Evolutionary conservation across 2,113 vertebrate genomes (phyloP).

Genomic region (Amphilophus citrinellus): DNA sequence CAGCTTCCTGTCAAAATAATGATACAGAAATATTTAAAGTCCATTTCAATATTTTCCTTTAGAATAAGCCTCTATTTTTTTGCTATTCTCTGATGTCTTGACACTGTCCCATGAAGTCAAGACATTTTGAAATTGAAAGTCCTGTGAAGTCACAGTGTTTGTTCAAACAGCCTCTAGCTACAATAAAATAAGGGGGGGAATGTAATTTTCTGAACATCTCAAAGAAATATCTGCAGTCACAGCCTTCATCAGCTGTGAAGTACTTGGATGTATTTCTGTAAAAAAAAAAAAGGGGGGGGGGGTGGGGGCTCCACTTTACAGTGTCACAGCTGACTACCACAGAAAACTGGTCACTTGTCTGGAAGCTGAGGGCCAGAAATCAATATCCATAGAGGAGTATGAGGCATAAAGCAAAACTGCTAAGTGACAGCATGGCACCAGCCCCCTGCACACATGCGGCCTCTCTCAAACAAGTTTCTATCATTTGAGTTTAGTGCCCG

Average conservation of each 20-base stretch:
- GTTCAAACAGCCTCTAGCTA: slow-evolving; percentile 26
- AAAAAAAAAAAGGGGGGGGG: not conserved
- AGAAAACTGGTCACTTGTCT: slow-evolving; percentile 59
- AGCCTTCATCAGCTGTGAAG: slow-evolving; percentile 27
- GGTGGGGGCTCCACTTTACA: slow-evolving; percentile 22
- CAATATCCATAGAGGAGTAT: slow-evolving; percentile 53
- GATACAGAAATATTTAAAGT: not conserved
- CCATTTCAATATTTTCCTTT: not conserved
- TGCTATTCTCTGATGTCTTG: slow-evolving; percentile 13
- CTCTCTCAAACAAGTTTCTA: slow-evolving; percentile 27
- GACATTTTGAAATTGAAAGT: slow-evolving; percentile 35
- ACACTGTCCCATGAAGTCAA: slow-evolving; percentile 13
- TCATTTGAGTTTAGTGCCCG: slow-evolving; percentile 31
- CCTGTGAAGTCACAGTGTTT: slow-evolving; percentile 26
- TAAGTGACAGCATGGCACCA: slow-evolving; percentile 58
- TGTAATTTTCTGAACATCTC: slow-evolving; percentile 37
- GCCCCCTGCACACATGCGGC: slow-evolving; percentile 13
- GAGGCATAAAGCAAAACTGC: slow-evolving; percentile 54
- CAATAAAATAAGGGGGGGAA: slow-evolving; percentile 14
- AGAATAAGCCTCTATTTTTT: not conserved
- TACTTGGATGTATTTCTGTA: slow-evolving; percentile 41
- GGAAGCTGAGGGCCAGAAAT: slow-evolving; percentile 53
- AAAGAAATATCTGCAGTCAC: slow-evolving; percentile 31
- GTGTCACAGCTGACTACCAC: slow-evolving; percentile 55
- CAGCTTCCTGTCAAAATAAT: not conserved